Evolutionary conservation across 2,113 vertebrate species (phyloP).

Genomic region (Vulpes lagopus): DNA sequence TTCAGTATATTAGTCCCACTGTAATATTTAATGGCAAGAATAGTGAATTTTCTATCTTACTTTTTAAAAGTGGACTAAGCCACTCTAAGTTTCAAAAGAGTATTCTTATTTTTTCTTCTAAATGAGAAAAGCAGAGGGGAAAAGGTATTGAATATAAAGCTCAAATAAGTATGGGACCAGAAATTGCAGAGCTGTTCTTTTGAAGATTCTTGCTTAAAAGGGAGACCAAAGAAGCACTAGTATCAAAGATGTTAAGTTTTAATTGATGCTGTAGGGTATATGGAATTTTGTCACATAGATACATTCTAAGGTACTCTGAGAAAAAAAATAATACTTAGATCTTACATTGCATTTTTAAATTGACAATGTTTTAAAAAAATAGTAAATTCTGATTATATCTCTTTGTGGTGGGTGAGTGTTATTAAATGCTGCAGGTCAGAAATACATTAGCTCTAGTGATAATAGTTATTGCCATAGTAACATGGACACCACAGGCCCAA

Average conservation of each 20-base stretch:
- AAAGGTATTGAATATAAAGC: neutral
- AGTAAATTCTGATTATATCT: slow-evolving; percentile 6
- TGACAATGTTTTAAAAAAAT: slow-evolving; percentile 53
- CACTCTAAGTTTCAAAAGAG: slow-evolving; percentile 24
- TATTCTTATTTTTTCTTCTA: slow-evolving; percentile 6
- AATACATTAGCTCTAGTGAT: slow-evolving; percentile 54
- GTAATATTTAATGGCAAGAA: neutral
- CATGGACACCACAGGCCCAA: slow-evolving; percentile 44
- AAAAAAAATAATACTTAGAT: slow-evolving; percentile 9
- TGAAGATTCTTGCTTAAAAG: slow-evolving; percentile 63
- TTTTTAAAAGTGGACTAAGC: neutral
- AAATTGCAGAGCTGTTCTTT: slow-evolving; percentile 51
- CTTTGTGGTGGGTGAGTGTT: slow-evolving; percentile 12
- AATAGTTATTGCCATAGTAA: slow-evolving; percentile 72
- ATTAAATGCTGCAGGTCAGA: slow-evolving; percentile 61
- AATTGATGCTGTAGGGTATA: neutral
- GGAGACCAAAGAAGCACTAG: neutral
- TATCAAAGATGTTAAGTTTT: slow-evolving; percentile 41
- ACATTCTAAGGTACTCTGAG: neutral
- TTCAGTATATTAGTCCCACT: neutral
- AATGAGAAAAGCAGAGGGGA: neutral
- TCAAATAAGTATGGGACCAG: slow-evolving; percentile 35
- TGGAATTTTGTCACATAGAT: neutral
- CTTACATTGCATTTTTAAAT: slow-evolving; percentile 21
- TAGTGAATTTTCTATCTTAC: neutral